phyloP scores from a whole-genome alignment of 1,140 invertebrate genomes.

The Drosophila parabipectinata region DNA sequence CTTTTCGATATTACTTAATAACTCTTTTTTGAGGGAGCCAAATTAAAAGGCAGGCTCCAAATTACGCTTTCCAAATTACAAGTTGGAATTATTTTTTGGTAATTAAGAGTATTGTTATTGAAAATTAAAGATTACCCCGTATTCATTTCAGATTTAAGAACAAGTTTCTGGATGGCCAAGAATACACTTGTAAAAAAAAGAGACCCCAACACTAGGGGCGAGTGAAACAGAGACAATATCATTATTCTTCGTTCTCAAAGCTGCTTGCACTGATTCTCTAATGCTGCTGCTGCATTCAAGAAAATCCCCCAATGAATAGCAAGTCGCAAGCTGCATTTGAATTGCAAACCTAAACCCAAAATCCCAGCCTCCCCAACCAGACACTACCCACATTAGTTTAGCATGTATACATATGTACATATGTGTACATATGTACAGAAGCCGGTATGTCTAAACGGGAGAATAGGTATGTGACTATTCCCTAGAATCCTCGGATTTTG shows the following conservation, averaged over 20 bases:
- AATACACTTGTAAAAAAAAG: neutral
- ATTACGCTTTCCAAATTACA: no score
- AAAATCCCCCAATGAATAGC: constrained; percentile 50
- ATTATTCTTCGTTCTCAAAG: constrained; percentile 34
- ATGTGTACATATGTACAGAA: constrained; percentile 30
- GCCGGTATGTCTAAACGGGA: constrained; percentile 26
- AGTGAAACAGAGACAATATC: constrained; percentile 5
- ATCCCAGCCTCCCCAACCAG: neutral
- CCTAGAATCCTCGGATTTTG: constrained; percentile 55
- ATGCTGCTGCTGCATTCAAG: constrained; percentile 14
- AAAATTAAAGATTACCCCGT: no score
- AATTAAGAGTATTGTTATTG: no score
- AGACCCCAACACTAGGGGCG: neutral
- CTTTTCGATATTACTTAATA: no score
- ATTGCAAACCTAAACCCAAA: constrained; percentile 32
- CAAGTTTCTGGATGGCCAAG: neutral
- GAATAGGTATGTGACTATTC: constrained; percentile 24
- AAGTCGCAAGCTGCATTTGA: constrained; percentile 55
- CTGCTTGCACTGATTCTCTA: constrained; percentile 40
- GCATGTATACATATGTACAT: constrained; percentile 24
- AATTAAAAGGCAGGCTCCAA: no score
- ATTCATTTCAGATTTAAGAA: no score
- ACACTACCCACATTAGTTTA: constrained; percentile 48
- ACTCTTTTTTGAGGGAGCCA: no score
- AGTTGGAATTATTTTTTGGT: no score